Conservation (phyloP, 2,797 vertebrate species). For the Argyrosomus regius region DNA sequence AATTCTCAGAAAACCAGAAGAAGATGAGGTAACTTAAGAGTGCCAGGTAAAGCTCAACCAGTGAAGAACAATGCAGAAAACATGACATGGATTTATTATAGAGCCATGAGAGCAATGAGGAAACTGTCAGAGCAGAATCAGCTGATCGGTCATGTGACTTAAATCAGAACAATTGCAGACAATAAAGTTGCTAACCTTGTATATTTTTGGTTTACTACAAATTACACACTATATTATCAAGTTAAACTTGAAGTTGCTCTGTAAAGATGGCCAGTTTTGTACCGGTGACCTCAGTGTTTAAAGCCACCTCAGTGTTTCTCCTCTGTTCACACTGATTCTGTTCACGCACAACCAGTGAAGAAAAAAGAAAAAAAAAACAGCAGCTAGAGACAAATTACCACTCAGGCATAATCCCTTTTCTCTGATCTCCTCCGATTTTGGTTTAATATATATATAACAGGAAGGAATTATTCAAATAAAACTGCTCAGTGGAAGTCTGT, state of each 20-base stretch:
- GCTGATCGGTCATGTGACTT: too few species aligned
- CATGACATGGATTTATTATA: too few species aligned
- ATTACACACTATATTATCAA: neutral
- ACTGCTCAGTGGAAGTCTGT: slow-evolving; percentile 89
- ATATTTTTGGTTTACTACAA: neutral
- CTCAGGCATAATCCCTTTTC: slow-evolving; percentile 90
- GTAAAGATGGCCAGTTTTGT: neutral
- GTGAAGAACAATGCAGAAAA: too few species aligned
- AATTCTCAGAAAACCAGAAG: too few species aligned
- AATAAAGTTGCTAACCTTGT: neutral
- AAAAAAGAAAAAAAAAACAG: slow-evolving; percentile 30
- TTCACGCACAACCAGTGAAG: slow-evolving; percentile 50
- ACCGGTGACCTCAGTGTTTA: slow-evolving; percentile 1
- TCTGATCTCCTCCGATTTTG: slow-evolving; percentile 89
- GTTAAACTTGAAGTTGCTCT: neutral
- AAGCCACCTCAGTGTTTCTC: neutral
- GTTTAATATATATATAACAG: slow-evolving; percentile 73
- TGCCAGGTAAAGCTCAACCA: too few species aligned
- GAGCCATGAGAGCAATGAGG: too few species aligned
- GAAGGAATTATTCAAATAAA: slow-evolving; percentile 92
- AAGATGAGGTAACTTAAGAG: too few species aligned
- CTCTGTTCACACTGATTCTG: slow-evolving; percentile 48
- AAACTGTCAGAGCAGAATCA: too few species aligned
- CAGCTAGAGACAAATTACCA: slow-evolving; percentile 84
- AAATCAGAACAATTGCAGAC: too few species aligned